Evolutionary conservation across 2,888 invertebrate species (phyloP).

Genomic region (Ophion obscuratus): DNA sequence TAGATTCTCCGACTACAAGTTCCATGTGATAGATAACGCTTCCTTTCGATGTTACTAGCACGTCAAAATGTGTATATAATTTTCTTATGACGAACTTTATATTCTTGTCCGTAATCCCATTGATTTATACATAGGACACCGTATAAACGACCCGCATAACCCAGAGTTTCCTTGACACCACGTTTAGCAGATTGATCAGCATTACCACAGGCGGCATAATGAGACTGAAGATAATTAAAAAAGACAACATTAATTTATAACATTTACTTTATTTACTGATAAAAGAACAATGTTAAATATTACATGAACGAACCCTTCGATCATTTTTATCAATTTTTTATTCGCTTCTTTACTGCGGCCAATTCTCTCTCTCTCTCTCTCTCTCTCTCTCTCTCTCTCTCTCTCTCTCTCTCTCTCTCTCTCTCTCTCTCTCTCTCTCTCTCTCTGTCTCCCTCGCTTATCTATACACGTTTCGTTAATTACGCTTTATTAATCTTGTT

Average conservation of each 20-base stretch:
- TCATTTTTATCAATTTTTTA: constrained; percentile 27
- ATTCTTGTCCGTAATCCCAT: not conserved
- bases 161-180: too few species aligned
- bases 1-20: constrained; percentile 9
- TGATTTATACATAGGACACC: not conserved
- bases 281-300: constrained; percentile 56
- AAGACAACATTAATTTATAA: constrained; percentile 26
- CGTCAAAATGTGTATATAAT: not conserved
- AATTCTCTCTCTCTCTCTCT: constrained; percentile 2
- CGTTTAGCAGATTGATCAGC: not conserved
- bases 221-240: not conserved
- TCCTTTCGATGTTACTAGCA: not conserved
- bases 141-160: too few species aligned
- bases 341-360: not conserved
- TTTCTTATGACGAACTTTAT: not conserved
- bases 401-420: too few species aligned
- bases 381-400: too few species aligned
- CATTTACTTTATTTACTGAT: constrained; percentile 53
- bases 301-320: constrained; percentile 58
- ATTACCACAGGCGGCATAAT: too few species aligned
- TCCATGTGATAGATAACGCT: not conserved
- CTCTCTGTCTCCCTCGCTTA: constrained; percentile 41
- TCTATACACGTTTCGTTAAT: constrained; percentile 54
- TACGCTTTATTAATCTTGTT: constrained; percentile 53
- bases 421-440: not conserved